Percentiles rank a stretch among this genome's conserved stretches.
phyloP scores from a whole-genome alignment of 2,113 vertebrate genomes.

The Oncorhynchus nerka region DNA sequence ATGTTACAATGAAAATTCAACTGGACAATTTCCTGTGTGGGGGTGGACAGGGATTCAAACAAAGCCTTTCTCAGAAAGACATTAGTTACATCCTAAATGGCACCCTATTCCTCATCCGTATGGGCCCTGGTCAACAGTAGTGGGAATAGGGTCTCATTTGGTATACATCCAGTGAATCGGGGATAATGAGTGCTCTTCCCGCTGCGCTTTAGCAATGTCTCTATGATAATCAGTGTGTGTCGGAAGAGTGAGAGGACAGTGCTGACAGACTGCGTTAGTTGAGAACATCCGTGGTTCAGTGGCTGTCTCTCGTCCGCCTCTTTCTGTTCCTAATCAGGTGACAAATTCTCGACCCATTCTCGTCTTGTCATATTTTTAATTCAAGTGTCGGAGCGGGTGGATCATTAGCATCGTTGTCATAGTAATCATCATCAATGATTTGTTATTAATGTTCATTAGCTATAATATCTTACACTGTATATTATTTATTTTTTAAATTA shows the following conservation, averaged over 20 bases:
- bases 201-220: slow-evolving; percentile 20
- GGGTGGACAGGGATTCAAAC: too few relatives aligned
- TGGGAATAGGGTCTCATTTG: slow-evolving; percentile 22
- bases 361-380: background rate
- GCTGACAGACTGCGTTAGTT: slow-evolving; percentile 39
- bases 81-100: too few relatives aligned
- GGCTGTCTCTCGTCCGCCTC: background rate
- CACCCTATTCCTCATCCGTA: too few relatives aligned
- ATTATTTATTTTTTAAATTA: too few relatives aligned
- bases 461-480: too few relatives aligned
- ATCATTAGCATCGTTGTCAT: background rate
- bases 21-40: too few relatives aligned
- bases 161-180: background rate
- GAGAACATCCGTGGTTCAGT: slow-evolving; percentile 23
- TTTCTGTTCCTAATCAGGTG: slow-evolving; percentile 45
- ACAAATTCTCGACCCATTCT: slow-evolving; percentile 35
- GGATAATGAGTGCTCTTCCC: slow-evolving; percentile 8
- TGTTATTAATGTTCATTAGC: background rate
- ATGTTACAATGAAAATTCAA: too few relatives aligned
- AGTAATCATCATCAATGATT: background rate
- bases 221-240: slow-evolving; percentile 24
- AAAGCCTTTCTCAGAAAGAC: too few relatives aligned
- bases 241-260: slow-evolving; percentile 24
- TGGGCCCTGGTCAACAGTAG: background rate
- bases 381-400: background rate